phyloP scores from a whole-genome alignment of 2,888 invertebrate species.

The Tipula unca region DNA sequence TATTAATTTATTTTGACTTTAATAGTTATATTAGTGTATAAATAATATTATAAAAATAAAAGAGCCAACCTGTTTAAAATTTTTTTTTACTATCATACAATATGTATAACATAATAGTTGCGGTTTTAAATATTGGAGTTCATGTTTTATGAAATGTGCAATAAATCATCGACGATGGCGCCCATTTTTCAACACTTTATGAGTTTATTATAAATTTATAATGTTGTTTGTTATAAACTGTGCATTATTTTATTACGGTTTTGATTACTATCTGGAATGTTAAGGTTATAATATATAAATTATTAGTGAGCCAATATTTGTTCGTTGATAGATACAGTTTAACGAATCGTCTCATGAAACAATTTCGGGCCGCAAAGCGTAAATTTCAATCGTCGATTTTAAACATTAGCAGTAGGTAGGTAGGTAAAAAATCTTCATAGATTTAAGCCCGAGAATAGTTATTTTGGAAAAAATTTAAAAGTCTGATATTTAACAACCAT shows the following conservation, averaged over 20 bases:
- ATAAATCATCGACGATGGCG: neutral
- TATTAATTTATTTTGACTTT: slow-evolving; percentile 8
- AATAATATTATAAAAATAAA: neutral
- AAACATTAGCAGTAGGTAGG: too few species aligned
- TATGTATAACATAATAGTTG: neutral
- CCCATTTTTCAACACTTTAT: slow-evolving; percentile 2
- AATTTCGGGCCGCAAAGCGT: too few species aligned
- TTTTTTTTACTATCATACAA: neutral
- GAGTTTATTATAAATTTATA: neutral
- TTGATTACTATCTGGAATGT: too few species aligned
- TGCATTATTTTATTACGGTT: neutral
- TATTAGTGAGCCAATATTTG: too few species aligned
- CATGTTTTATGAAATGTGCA: neutral
- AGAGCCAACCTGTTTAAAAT: neutral
- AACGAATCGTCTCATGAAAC: too few species aligned
- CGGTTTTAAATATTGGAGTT: neutral
- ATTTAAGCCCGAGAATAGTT: too few species aligned
- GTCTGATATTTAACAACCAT: too few species aligned
- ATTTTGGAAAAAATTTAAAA: too few species aligned
- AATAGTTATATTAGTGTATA: neutral
- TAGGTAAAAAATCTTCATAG: too few species aligned
- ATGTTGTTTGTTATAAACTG: neutral
- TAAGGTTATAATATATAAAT: too few species aligned
- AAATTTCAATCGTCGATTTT: too few species aligned
- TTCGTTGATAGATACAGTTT: too few species aligned